Evolutionary conservation across 1,140 invertebrate species (phyloP).

Genomic region (Drosophila cardini): DNA sequence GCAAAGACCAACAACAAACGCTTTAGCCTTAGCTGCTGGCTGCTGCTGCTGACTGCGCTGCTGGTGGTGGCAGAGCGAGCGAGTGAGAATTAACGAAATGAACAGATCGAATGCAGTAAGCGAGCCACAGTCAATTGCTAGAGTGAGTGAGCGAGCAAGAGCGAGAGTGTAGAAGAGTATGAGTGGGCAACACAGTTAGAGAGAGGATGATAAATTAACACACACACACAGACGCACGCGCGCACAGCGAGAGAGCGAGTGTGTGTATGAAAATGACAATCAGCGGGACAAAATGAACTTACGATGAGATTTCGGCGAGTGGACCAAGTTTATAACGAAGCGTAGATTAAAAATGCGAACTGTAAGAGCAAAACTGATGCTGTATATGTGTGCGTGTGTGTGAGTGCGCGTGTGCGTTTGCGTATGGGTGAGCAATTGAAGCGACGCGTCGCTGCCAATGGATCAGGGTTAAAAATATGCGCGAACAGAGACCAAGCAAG

Average conservation of each 20-base stretch:
- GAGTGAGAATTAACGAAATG: constrained; percentile 17
- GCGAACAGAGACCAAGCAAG: constrained; percentile 29
- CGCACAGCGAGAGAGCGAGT: constrained; percentile 24
- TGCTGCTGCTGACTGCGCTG: constrained; percentile 12
- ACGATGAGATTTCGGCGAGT: constrained; percentile 51
- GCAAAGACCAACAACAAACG: constrained; percentile 59
- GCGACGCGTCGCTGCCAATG: constrained; percentile 40
- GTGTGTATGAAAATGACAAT: constrained; percentile 66
- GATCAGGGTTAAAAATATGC: constrained; percentile 76
- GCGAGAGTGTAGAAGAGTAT: constrained; percentile 14
- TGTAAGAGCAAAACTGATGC: constrained; percentile 15
- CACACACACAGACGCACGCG: constrained; percentile 10
- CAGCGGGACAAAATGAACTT: constrained; percentile 42
- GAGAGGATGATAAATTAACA: constrained; percentile 61
- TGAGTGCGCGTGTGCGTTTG: constrained; percentile 1
- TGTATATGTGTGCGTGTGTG: constrained; percentile 7
- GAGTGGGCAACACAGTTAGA: not conserved
- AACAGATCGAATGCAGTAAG: constrained; percentile 3
- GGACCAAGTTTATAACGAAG: constrained; percentile 78
- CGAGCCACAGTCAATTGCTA: not conserved
- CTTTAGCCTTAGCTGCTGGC: constrained; percentile 38
- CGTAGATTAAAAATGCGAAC: constrained; percentile 39
- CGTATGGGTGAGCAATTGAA: constrained; percentile 58
- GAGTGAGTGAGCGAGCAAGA: constrained; percentile 14
- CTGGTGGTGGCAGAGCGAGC: constrained; percentile 30